phyloP scores from a whole-genome alignment of 2,797 vertebrate species.

The Argya squamiceps region DNA sequence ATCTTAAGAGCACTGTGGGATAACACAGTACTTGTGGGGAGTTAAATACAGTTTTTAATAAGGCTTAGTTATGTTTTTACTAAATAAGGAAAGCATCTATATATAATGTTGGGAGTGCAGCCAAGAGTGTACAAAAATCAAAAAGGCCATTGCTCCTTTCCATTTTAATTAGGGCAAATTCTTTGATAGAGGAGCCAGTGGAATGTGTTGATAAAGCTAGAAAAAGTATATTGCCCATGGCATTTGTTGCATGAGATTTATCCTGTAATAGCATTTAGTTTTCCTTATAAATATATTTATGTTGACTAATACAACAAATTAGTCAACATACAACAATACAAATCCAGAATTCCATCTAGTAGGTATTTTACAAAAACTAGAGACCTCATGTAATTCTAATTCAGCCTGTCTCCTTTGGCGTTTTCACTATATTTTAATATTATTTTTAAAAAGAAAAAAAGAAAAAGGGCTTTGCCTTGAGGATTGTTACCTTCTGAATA shows the following conservation, averaged over 20 bases:
- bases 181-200: background rate
- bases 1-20: background rate
- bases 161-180: background rate
- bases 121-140: background rate
- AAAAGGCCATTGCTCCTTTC: slow-evolving; percentile 8
- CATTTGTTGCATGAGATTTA: background rate
- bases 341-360: background rate
- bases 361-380: background rate
- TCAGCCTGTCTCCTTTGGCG: background rate
- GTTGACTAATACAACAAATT: background rate
- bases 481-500: slow-evolving; percentile 90
- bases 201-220: background rate
- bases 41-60: background rate
- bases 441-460: background rate
- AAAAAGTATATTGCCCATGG: background rate
- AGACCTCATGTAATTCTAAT: background rate
- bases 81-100: background rate
- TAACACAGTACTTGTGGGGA: background rate
- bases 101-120: background rate
- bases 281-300: background rate
- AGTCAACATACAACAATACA: too few relatives aligned
- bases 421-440: background rate
- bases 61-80: background rate
- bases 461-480: background rate
- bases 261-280: background rate